These are phyloP conservation scores for Forbesichthys papilliferus DNA, from an alignment of 2,113 vertebrate genomes.

Conservation along the genomic window DNA sequence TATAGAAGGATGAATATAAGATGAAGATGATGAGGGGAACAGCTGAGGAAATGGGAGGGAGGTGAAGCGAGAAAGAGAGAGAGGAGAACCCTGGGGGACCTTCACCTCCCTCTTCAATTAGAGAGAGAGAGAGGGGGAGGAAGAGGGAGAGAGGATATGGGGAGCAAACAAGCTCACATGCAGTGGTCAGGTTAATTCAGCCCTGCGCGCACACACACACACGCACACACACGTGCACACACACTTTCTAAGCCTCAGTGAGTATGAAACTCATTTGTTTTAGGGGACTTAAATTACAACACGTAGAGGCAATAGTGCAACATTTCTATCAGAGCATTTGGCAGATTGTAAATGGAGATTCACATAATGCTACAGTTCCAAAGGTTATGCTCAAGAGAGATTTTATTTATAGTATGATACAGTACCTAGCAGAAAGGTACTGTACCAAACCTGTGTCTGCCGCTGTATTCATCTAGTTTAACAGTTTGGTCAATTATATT, in stretches of 20 bases:
- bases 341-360: neutral
- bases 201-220: neutral
- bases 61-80: conserved; percentile 36
- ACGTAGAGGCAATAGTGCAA: neutral
- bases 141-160: conserved; percentile 46
- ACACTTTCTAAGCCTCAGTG: conserved; percentile 8
- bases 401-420: too few relatives aligned
- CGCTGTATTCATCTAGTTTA: too few relatives aligned
- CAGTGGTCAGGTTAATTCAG: conserved; percentile 12
- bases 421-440: too few relatives aligned
- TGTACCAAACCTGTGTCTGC: too few relatives aligned
- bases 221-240: neutral
- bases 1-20: conserved; percentile 59
- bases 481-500: too few relatives aligned
- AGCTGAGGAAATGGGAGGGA: conserved; percentile 18
- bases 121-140: conserved; percentile 56
- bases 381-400: neutral
- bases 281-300: conserved; percentile 10
- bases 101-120: conserved; percentile 73
- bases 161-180: conserved; percentile 9
- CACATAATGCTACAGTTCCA: neutral
- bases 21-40: conserved; percentile 47
- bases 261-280: conserved; percentile 1
- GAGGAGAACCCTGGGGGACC: conserved; percentile 57
- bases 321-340: neutral